Evolutionary conservation across 2,888 invertebrate genomes (phyloP).

Genomic region (Bursaphelenchus okinawaensis): DNA sequence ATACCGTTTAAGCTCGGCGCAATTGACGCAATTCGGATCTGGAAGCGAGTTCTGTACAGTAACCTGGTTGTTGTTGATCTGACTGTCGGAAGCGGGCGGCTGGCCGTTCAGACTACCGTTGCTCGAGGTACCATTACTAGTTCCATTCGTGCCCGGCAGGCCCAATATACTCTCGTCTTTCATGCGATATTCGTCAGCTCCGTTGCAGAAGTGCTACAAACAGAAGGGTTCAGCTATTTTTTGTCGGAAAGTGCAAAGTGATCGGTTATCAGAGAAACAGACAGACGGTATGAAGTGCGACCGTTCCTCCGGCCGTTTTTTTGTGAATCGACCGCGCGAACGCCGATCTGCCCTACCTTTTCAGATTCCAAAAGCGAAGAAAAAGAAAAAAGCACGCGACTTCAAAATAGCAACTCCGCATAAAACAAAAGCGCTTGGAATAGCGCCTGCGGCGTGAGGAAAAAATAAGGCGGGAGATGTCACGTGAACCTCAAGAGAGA

Average conservation of each 20-base stretch:
- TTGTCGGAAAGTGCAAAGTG: not conserved
- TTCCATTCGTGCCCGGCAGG: constrained; percentile 8
- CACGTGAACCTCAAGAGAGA: constrained; percentile 3
- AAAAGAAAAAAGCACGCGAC: not conserved
- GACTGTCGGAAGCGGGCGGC: not conserved
- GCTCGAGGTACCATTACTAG: constrained; percentile 6
- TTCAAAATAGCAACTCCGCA: not conserved
- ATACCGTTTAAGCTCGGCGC: constrained; percentile 21
- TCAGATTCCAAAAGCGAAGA: not conserved
- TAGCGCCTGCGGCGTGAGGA: not conserved
- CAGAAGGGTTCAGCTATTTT: not conserved
- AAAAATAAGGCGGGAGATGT: not conserved
- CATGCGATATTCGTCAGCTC: constrained; percentile 14
- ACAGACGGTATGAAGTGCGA: not conserved
- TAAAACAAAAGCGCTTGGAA: not conserved
- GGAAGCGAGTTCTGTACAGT: constrained; percentile 1
- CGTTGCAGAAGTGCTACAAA: constrained; percentile 16
- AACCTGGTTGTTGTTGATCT: constrained; percentile 5
- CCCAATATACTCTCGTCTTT: constrained; percentile 17
- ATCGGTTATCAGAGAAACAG: not conserved
- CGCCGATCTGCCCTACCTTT: not conserved
- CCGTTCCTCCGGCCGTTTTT: not conserved
- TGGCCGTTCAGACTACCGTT: constrained; percentile 15
- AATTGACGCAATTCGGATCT: constrained; percentile 11
- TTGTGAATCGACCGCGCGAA: not conserved